These are phyloP conservation scores for Halyomorpha halys DNA, from an alignment of 1,140 invertebrate species.

Conservation along the genomic window DNA sequence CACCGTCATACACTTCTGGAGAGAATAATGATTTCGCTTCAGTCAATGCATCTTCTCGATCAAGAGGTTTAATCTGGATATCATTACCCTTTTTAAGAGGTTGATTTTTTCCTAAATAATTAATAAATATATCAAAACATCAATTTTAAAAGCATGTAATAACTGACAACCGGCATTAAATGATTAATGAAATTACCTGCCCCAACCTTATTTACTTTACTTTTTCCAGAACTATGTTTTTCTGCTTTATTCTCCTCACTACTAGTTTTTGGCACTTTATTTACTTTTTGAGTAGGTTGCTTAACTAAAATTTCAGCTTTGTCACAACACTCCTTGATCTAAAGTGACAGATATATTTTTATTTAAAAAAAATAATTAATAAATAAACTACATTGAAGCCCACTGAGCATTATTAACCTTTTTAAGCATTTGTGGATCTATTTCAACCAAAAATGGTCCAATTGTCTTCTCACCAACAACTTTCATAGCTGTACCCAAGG, in stretches of 20 bases:
- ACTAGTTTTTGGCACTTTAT: slow-evolving; percentile 44
- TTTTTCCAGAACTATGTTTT: too few species aligned
- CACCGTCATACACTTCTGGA: slow-evolving; percentile 50
- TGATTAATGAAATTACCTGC: too few species aligned
- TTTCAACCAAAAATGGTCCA: slow-evolving; percentile 70
- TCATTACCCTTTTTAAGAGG: too few species aligned
- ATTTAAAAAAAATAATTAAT: neutral
- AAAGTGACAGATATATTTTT: slow-evolving; percentile 19
- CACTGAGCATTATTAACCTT: slow-evolving; percentile 45
- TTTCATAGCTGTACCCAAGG: slow-evolving; percentile 89
- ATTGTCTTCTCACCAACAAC: slow-evolving; percentile 86
- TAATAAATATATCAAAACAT: too few species aligned
- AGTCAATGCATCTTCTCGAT: slow-evolving; percentile 48
- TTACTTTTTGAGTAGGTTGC: slow-evolving; percentile 35
- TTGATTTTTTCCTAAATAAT: too few species aligned
- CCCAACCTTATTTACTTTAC: too few species aligned
- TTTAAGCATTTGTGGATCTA: slow-evolving; percentile 70
- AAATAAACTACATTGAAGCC: neutral
- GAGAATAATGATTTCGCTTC: slow-evolving; percentile 52
- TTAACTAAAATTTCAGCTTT: slow-evolving; percentile 80
- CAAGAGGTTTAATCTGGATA: too few species aligned
- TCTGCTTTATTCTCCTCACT: slow-evolving; percentile 43
- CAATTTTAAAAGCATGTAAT: too few species aligned
- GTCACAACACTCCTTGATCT: slow-evolving; percentile 87
- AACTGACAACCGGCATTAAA: too few species aligned